phyloP scores from a whole-genome alignment of 2,888 invertebrate genomes.

The Rhaphigaster nebulosa region DNA sequence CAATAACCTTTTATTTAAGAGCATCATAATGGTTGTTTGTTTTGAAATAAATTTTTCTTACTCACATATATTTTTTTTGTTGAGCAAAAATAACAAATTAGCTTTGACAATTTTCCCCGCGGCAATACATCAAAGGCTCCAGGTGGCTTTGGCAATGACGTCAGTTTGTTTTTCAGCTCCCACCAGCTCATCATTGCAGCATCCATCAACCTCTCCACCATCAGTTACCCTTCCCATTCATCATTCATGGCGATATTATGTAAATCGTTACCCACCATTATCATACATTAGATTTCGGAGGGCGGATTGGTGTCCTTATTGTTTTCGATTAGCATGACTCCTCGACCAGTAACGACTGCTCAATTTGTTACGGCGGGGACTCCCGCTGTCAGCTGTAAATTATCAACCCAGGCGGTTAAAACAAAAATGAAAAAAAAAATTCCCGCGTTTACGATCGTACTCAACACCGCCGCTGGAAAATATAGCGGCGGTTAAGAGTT shows the following conservation, averaged over 20 bases:
- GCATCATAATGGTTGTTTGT: background rate
- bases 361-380: constrained; percentile 20
- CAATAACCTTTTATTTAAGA: too few relatives aligned
- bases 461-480: background rate
- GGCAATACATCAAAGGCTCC: constrained; percentile 37
- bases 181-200: constrained; percentile 26
- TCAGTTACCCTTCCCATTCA: constrained; percentile 27
- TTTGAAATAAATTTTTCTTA: background rate
- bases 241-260: constrained; percentile 54
- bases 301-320: constrained; percentile 51
- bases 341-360: constrained; percentile 26
- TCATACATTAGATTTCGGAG: constrained; percentile 48
- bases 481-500: background rate
- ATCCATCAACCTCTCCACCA: constrained; percentile 24
- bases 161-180: constrained; percentile 34
- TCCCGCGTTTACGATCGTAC: background rate
- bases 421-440: background rate
- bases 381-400: constrained; percentile 13
- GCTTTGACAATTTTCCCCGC: constrained; percentile 16
- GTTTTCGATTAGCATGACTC: constrained; percentile 48
- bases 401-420: background rate
- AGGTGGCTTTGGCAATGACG: constrained; percentile 29
- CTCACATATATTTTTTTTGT: background rate
- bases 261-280: constrained; percentile 34
- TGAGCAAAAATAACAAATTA: background rate